Conservation (phyloP, 2,888 invertebrate genomes). For the Prosapia bicincta region DNA sequence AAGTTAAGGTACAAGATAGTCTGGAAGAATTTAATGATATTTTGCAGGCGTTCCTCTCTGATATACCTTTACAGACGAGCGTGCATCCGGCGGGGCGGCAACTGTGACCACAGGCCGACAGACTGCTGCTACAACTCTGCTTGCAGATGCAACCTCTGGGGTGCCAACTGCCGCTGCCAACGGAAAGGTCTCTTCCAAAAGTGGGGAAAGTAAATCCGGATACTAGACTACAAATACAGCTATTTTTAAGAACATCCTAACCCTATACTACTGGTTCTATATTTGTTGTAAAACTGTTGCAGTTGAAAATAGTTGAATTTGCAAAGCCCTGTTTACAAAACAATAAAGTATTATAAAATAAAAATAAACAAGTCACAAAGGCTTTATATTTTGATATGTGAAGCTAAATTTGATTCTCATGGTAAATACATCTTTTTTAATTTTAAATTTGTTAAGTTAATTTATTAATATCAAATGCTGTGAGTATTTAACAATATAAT, state of each 20-base stretch:
- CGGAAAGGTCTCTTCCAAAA: conserved; percentile 86
- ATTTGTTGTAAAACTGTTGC: no score
- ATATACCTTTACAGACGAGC: conserved; percentile 36
- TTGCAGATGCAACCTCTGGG: conserved; percentile 87
- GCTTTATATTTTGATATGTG: no score
- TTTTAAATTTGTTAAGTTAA: no score
- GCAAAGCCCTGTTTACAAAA: no score
- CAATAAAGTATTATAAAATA: no score
- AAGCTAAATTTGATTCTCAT: no score
- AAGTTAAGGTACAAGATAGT: not conserved
- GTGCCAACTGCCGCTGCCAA: conserved; percentile 84
- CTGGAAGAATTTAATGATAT: conserved; percentile 6
- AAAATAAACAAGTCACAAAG: no score
- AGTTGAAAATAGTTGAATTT: no score
- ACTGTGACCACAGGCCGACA: conserved; percentile 79
- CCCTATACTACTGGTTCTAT: not conserved
- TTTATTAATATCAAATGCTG: no score
- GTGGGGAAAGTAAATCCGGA: conserved; percentile 50
- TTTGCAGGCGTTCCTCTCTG: conserved; percentile 38
- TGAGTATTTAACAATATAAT: no score
- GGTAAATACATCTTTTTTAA: no score
- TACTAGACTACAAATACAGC: no score
- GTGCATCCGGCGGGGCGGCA: conserved; percentile 75
- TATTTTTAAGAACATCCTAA: not conserved
- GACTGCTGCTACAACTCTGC: conserved; percentile 85